A percentile compares a stretch with the other conserved stretches of the same genome.
Evolutionary conservation across 1,140 invertebrate genomes (phyloP).

Genomic region (Chironomus tepperi): DNA sequence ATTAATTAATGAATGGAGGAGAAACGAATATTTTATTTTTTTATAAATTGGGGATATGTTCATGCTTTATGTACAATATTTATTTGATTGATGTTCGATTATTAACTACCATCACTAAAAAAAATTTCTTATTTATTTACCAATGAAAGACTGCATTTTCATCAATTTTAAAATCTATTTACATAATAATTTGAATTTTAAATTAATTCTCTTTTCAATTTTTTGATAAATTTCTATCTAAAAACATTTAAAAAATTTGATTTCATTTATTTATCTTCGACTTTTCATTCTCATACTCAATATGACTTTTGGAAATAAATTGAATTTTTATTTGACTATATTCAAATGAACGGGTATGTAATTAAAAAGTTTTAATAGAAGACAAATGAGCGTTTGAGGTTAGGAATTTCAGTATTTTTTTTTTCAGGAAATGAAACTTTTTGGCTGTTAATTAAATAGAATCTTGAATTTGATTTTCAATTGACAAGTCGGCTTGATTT

Average conservation of each 20-base stretch:
- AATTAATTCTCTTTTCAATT: no score
- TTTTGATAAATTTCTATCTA: not conserved
- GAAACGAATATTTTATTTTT: not conserved
- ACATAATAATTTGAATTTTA: no score
- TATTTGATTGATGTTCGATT: conserved; percentile 8
- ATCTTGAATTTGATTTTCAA: no score
- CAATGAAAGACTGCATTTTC: no score
- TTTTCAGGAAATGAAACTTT: not conserved
- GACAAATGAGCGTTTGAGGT: not conserved
- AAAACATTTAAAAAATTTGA: conserved; percentile 3
- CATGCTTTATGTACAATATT: not conserved
- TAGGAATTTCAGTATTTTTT: not conserved
- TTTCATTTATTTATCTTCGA: not conserved
- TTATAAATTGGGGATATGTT: not conserved
- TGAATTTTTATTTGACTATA: not conserved
- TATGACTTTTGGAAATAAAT: conserved; percentile 11
- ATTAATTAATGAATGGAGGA: conserved; percentile 11
- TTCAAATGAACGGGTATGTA: not conserved
- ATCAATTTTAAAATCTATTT: no score
- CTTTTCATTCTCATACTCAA: no score
- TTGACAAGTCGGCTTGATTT: no score
- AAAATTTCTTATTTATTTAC: not conserved
- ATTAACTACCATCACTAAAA: not conserved
- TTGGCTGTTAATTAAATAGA: not conserved
- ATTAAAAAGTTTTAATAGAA: no score